Conservation (phyloP, 2,797 vertebrate species). For the Apodemus agrarius region DNA sequence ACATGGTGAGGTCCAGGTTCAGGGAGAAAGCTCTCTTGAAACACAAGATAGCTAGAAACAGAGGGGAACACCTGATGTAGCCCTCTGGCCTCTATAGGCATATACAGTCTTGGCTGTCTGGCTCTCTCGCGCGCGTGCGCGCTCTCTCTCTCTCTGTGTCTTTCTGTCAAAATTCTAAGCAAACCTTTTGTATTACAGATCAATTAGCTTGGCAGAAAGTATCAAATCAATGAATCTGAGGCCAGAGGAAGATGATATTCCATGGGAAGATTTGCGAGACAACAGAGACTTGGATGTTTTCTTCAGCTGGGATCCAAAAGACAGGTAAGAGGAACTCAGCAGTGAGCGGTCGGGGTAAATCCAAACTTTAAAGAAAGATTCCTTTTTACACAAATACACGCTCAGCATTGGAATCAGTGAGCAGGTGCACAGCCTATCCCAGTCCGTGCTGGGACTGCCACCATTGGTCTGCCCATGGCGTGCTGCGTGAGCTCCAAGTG, state of each 20-base stretch:
- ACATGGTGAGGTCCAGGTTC: background rate
- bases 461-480: background rate
- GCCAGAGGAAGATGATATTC: conserved; percentile 98
- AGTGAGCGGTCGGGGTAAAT: conserved; percentile 23
- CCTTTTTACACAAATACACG: background rate
- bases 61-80: background rate
- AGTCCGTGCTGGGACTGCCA: background rate
- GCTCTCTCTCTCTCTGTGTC: no score
- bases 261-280: conserved; percentile 95
- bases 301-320: conserved; percentile 96
- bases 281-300: conserved; percentile 98
- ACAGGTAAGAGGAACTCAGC: conserved; percentile 87
- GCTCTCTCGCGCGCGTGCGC: no score
- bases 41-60: background rate
- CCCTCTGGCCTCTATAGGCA: background rate
- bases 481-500: background rate
- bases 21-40: background rate
- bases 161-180: background rate
- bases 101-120: background rate
- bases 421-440: background rate
- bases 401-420: conserved; percentile 5
- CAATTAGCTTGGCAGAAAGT: conserved; percentile 95
- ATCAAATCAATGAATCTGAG: conserved; percentile 96
- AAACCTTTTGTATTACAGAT: conserved; percentile 82
- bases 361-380: background rate